Percentiles rank a stretch among this genome's conserved stretches.
Conservation (phyloP, 2,888 invertebrate species). For the Papilio protenor region DNA sequence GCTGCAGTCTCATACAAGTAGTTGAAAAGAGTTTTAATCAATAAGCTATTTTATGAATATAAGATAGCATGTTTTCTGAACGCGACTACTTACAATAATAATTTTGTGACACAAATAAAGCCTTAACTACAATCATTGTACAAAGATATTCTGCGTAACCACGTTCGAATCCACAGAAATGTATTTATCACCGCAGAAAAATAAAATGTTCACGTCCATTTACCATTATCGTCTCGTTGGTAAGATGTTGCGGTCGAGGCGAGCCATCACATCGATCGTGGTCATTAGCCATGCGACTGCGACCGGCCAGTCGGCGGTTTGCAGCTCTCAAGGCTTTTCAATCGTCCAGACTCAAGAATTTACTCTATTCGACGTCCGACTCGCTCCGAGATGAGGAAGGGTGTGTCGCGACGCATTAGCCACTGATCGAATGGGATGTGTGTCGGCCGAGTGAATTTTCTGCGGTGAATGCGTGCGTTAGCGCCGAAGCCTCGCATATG, state of each 20-base stretch:
- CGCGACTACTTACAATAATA: background rate
- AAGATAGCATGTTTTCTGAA: background rate
- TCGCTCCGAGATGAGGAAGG: slow-evolving; percentile 66
- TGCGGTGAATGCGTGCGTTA: slow-evolving; percentile 71
- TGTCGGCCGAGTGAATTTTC: slow-evolving; percentile 72
- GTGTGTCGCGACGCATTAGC: slow-evolving; percentile 74
- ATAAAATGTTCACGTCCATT: slow-evolving; percentile 65
- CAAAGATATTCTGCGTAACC: slow-evolving; percentile 48
- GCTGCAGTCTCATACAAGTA: background rate
- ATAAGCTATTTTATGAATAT: background rate
- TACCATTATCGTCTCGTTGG: slow-evolving; percentile 79
- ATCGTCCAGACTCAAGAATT: slow-evolving; percentile 60
- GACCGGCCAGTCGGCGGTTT: slow-evolving; percentile 64
- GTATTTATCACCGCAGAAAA: slow-evolving; percentile 68
- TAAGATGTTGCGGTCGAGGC: slow-evolving; percentile 76
- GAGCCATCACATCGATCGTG: slow-evolving; percentile 73
- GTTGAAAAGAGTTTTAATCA: background rate
- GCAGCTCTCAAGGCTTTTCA: slow-evolving; percentile 62
- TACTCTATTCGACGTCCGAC: slow-evolving; percentile 60
- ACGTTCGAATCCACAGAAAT: slow-evolving; percentile 62
- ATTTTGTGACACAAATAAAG: slow-evolving; percentile 3
- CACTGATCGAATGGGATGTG: slow-evolving; percentile 72
- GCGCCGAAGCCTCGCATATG: slow-evolving; percentile 77
- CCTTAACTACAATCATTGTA: slow-evolving; percentile 25
- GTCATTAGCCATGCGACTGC: slow-evolving; percentile 71